Base-by-base conservation (phyloP, 2,113 vertebrate species). In the Paralichthys olivaceus region DNA sequence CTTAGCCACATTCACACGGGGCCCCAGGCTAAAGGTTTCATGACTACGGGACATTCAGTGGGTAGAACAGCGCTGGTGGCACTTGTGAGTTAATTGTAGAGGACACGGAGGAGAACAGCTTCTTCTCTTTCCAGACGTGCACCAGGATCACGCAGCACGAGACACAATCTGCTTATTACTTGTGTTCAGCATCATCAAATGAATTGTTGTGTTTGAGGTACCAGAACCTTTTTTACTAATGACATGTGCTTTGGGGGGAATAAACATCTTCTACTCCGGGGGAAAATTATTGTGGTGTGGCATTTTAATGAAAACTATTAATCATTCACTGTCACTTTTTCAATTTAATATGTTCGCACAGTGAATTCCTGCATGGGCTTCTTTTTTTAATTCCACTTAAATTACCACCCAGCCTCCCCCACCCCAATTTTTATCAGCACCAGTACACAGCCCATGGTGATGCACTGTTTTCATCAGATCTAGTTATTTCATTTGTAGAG, bases 261-360 rank as follows among this genome's bases (percentile, higher is more conserved):
- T 86, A 90, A 81, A 89, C 84, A 86, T 84, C 68, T 65, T 37
- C 29, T 57, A 63, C 79, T 84, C 71, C 15, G 70, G 74, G 79
- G 45, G 55, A 7, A 58, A 75, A 81, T 58, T 4, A 77, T 68
- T 75, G 25, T 56, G 37, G 49, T 72, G 49, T 77, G 22, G 69
- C 45, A 32, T 67, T 84, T 87, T 86, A 90, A 90, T 90, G 84
- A 90, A 87, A 88, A 75, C 57, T 84, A 90, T 92, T 80, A 81
- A 89, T 88, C 90, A 90, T 85, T 87, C 62, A 80, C 69, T 85
- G 78, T 77, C 80, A 68, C 76, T 82, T 66, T 76, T 56, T 64
- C 57, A 62, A 0, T 79, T 71, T 47, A 69, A 79, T 87, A 65
- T 69, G 26, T 65, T 72, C 22, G 22, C n/a, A 69, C 32, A 77